Evolutionary conservation across 2,113 vertebrate species (phyloP), one percentile per base, ranked within the genome.

Genomic region (Pituophis catenifer): DNA sequence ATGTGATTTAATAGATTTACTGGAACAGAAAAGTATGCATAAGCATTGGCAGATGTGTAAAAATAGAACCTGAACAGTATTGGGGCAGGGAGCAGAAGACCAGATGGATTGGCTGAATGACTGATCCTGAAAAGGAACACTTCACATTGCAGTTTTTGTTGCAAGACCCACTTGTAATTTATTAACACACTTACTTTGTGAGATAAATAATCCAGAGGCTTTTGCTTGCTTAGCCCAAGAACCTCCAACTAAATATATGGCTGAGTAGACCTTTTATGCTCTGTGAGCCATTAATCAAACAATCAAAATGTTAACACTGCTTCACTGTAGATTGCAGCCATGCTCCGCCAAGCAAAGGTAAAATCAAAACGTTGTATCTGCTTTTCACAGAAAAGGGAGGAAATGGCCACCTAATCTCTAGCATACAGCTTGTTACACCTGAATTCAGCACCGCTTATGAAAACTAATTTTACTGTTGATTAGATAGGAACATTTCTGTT

Each of bases 401-500:
- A 57, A 33, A 58, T 52, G 86, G 91, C 58, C 92, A 44, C 88
- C 90, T 95, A 96, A 95, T 97, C 92, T 92, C 89, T 92, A 90
- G 54, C 54, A 96, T 96, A 94, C 90, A 95, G 88, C 26, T 90
- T 92, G 94, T 91, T 75, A 52, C 88, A 93, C 94, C 52, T 85
- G 94, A 94, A 91, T 90, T 65, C 90, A 94, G 93, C 65, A 58
- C 62, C 48, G 92, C 89, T 48, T 9, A 2, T 90, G 5, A 92
- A 96, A 95, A 94, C 70, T 95, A 94, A 96, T 95, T 96, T 96
- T 96, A 75, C 57, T 94, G 75, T 92, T 96, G 93, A 94, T 94
- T 96, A 96, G 88, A 81, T 95, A 96, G 91, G 48, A 95, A 94
- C 70, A 91, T 17, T 70, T 94, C 87, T 94, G 62, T 89, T 89